Base-by-base conservation (phyloP, 2,797 vertebrate species). In the Tangara arthus region DNA sequence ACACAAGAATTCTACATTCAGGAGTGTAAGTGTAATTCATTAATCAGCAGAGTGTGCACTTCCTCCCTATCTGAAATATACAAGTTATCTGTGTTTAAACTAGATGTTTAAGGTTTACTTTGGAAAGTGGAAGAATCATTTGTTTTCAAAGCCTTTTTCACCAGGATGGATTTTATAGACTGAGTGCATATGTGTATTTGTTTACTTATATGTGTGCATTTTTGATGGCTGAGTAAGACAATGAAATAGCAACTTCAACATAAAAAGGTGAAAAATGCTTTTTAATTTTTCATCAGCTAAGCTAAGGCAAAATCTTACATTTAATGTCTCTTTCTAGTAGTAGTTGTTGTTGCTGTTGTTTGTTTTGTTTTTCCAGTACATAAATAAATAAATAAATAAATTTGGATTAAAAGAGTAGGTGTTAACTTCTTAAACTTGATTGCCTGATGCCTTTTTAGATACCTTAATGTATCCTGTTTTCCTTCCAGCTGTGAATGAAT, bases 351-450 rank as follows among this genome's bases (percentile, higher is more conserved):
- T n/a, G 4, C 10, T 22, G 2, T n/a, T 41, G 4, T 24, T 68
- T 57, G 6, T 7, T 44, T 34, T 39, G 22, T 28, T 71, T 52
- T 6, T 2, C 4, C 3, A 30, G 21, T 0, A 22, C 0, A 49
- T 27, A 53, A 71, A 30, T 30, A 60, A 39, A 52, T 52, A 59
- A 24, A 65, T 37, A 57, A 39, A 35, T 53, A 65, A 55, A 7
- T 66, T 47, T 76, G 3, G 1, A 35, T 37, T 42, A 41, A 64
- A 87, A 87, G 2, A 6, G 6, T 55, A 11, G 9, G 1, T 3
- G 13, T 57, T 72, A 50, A 37, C 46, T 83, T 80, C 55, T 17
- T 63, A 80, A 73, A 87, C 7, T 47, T 59, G 21, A 47, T 26
- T 72, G 6, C 5, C 5, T 65, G 12, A 5, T 41, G 12, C 1